Evolutionary conservation across 2,113 vertebrate species (phyloP), one percentile per base, ranked within the genome.

Genomic region (Lamprologus callipterus): DNA sequence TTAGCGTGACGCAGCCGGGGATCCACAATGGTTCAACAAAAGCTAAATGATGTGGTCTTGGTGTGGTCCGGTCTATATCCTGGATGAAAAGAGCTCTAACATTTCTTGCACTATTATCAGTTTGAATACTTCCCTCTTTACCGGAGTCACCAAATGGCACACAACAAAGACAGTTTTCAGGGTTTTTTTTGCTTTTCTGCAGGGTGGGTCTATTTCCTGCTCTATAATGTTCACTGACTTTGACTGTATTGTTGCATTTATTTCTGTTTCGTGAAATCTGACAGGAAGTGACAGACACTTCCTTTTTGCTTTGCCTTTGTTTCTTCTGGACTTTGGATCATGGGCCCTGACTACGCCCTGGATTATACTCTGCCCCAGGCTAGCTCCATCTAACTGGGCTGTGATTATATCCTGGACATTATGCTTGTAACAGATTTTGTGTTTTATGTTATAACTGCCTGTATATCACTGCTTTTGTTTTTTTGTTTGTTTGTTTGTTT

Each of bases 191-290:
- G 14, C 42, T 75, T 75, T 26, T 51, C 8, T 10, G 68, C 58
- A 33, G 81, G 81, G 33, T 21, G 3, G 4, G 83, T 89, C 85
- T 90, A 85, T 53, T 89, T 91, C 81, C 86, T 89, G 83, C 49
- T 89, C 75, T 6, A 19, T 21, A 13, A 26, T 70, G 13, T 23
- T 45, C 81, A 58, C 49, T 31, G 57, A 21, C 16, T 51, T 12
- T 37, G 17, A 80, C 70, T 45, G 37, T 45, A 73, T 73, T 1
- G 8, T 70, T 13, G 58, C 83, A 60, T 57, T 17, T 54, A 17
- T 5, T 35, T 82, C 11, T 80, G 40, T 42, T 68, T 58, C 3
- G 3, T 80, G 33, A 53, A 80, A 54, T 53, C 75, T 54, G 49
- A 79, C 2, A 57, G 6, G 8, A 87, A 87, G 6, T 45, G 16